These are phyloP conservation scores for Grus americana DNA, from an alignment of 2,113 vertebrate species.

Conservation along the genomic window DNA sequence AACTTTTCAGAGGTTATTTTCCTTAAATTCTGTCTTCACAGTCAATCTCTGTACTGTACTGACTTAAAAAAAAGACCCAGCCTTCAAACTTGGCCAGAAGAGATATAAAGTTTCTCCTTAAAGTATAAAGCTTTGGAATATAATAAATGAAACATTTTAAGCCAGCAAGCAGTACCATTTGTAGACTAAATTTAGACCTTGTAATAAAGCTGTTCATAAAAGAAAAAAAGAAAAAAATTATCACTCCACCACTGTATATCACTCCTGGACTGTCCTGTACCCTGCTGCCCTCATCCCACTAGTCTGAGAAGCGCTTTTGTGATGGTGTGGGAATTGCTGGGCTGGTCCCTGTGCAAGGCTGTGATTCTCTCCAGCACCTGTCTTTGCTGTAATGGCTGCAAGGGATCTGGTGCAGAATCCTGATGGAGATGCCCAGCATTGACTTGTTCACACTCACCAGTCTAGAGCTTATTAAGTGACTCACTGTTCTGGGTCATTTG, in stretches of 20 bases:
- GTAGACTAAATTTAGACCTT: neutral
- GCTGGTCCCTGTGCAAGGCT: neutral
- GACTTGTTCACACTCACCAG: neutral
- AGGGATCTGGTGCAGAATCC: fast-evolving
- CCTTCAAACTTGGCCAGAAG: neutral
- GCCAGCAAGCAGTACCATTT: neutral
- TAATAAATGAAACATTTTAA: neutral
- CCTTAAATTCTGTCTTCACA: neutral
- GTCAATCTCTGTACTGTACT: neutral
- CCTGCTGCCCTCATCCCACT: neutral
- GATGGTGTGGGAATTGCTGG: neutral
- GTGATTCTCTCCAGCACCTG: neutral
- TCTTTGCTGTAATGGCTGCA: neutral
- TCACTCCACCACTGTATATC: neutral
- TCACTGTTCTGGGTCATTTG: neutral
- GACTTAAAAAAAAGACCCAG: neutral
- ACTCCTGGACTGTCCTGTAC: neutral
- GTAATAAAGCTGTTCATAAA: neutral
- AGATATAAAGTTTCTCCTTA: neutral
- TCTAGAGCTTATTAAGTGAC: neutral
- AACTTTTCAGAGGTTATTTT: neutral
- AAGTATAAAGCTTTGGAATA: neutral
- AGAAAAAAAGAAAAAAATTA: neutral
- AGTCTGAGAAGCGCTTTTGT: neutral
- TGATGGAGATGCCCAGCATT: neutral